Base-by-base conservation (phyloP, 2,888 invertebrate genomes). In the Ariolimax columbianus region DNA sequence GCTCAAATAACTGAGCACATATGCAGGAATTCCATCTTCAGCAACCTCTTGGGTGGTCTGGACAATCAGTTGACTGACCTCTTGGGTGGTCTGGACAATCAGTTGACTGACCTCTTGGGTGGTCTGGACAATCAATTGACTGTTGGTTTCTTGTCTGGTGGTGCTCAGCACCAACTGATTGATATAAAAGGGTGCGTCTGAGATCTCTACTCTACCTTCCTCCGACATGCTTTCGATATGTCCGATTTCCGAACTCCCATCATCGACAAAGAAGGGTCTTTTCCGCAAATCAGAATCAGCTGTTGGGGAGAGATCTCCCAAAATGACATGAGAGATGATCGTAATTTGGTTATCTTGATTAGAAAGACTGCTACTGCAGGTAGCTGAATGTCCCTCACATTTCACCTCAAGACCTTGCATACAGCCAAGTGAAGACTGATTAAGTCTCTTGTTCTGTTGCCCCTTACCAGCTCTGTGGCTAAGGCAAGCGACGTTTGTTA, bases 1-100 rank as follows among this genome's bases (percentile, higher is more conserved):
- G 51, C 23, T 68, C 68, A 70, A 7, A 47, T 47, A 79, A 66
- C 66, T 79, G 43, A 43, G 79, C 19, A 9, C 78, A 38, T 23
- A 63, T 2, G 11, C 59, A 6, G n/a, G 30, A n/a, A 80, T 30
- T 7, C 23, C 33, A 47, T 68, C 47, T 36, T 59, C 36, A 6
- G 36, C 36, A 11, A 30, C 79, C 7, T 26, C 19, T 38, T 79
- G 68, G 30, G 30, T 40, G 43, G 47, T n/a, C 30, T 68, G 30
- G n/a, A n/a, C n/a, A n/a, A n/a, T n/a, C n/a, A n/a, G n/a, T n/a
- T n/a, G n/a, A n/a, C n/a, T n/a, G n/a, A 30, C 79, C 7, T 26
- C 19, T 38, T 79, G 68, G 30, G 30, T 40, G 43, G 47, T n/a
- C 30, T 68, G 30, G 30, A 70, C 68, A 23, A 43, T 43, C 38